Percentiles rank a stretch among this genome's conserved stretches.
These are phyloP conservation scores for Hepsetus odoe DNA, from an alignment of 2,113 vertebrate species.

Conservation along the genomic window DNA sequence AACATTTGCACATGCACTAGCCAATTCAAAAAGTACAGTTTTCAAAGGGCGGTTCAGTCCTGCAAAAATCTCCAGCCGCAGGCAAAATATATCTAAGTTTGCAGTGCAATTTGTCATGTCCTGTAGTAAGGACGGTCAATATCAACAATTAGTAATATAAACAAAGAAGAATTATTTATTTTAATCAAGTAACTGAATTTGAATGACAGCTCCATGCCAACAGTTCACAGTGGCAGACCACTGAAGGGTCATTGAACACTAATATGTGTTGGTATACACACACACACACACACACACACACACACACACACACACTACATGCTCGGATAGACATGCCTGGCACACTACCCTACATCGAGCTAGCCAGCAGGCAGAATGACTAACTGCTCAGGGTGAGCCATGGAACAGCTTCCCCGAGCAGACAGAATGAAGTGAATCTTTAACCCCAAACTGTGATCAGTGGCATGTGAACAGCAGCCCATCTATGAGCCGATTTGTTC, in stretches of 20 bases:
- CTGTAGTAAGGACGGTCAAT: too few species aligned
- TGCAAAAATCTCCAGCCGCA: not conserved
- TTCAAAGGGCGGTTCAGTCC: too few species aligned
- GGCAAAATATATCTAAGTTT: not conserved
- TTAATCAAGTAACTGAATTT: too few species aligned
- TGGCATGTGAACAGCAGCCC: too few species aligned
- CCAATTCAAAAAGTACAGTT: not conserved
- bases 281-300: not conserved
- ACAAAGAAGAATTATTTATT: too few species aligned
- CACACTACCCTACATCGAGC: not conserved
- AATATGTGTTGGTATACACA: not conserved
- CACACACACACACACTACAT: not conserved
- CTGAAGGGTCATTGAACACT: too few species aligned
- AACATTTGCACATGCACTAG: too few species aligned
- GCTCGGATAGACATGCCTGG: not conserved
- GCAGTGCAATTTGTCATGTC: not conserved
- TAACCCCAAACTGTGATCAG: not conserved
- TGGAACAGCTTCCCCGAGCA: not conserved
- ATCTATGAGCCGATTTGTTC: not conserved
- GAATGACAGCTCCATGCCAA: too few species aligned
- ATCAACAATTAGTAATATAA: too few species aligned
- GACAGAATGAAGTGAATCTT: conserved; percentile 2
- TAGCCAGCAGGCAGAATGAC: conserved; percentile 28
- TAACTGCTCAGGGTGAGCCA: not conserved
- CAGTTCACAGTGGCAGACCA: too few species aligned